phyloP scores from a whole-genome alignment of 2,113 vertebrate genomes.

The Tachysurus fulvidraco region DNA sequence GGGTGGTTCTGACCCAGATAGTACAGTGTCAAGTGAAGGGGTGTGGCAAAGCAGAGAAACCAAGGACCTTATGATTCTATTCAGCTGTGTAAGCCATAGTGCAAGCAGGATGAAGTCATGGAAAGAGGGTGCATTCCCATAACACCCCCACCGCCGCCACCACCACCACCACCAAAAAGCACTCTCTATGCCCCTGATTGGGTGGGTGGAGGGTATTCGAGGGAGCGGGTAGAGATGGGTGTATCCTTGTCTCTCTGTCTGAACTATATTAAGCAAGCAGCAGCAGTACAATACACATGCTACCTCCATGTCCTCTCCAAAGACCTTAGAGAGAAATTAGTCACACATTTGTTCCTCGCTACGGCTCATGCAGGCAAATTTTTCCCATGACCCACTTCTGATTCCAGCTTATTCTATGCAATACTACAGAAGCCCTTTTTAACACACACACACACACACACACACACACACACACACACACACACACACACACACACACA shows the following conservation, averaged over 20 bases:
- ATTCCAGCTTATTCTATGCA: constrained; percentile 32
- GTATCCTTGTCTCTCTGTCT: constrained; percentile 41
- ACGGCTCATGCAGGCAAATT: constrained; percentile 22
- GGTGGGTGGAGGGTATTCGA: constrained; percentile 6
- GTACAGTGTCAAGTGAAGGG: neutral
- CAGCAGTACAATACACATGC: constrained; percentile 30
- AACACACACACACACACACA: neutral
- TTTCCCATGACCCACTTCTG: constrained; percentile 51
- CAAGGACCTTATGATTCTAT: constrained; percentile 14
- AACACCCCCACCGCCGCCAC: neutral
- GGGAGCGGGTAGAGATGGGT: constrained; percentile 49
- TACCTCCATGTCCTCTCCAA: constrained; percentile 27
- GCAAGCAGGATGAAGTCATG: constrained; percentile 50
- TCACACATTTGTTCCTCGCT: constrained; percentile 51
- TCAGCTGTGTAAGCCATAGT: constrained; percentile 21
- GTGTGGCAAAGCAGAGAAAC: constrained; percentile 2
- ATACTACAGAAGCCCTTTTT: constrained; percentile 5
- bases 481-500: neutral
- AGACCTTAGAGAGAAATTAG: constrained; percentile 37
- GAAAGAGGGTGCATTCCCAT: constrained; percentile 65
- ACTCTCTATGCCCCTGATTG: constrained; percentile 30
- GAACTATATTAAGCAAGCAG: constrained; percentile 51
- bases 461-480: neutral
- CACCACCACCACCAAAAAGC: neutral
- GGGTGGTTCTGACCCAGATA: constrained; percentile 39